Evolutionary conservation across 1,140 invertebrate genomes (phyloP).

Genomic region (Leptinotarsa lineolata): DNA sequence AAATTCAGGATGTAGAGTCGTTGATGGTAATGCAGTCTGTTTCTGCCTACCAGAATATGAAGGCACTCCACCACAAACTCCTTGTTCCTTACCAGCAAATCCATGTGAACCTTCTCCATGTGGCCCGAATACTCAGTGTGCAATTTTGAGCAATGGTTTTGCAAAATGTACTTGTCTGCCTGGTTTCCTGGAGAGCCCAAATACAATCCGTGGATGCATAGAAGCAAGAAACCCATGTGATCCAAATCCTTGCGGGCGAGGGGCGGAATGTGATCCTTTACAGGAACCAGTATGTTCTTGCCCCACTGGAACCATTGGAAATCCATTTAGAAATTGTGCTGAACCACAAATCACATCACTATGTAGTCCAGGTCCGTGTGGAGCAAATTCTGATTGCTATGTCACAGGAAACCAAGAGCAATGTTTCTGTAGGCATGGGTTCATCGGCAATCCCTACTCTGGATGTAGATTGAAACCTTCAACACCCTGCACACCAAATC

Average conservation of each 20-base stretch:
- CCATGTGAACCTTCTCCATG: constrained; percentile 85
- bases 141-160: constrained; percentile 78
- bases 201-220: constrained; percentile 82
- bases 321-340: constrained; percentile 75
- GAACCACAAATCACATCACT: constrained; percentile 63
- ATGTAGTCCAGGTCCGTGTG: constrained; percentile 79
- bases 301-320: constrained; percentile 73
- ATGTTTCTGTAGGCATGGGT: constrained; percentile 77
- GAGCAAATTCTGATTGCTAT: constrained; percentile 80
- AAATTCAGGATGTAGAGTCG: constrained; percentile 77
- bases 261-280: constrained; percentile 78
- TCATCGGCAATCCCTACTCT: constrained; percentile 71
- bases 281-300: constrained; percentile 80
- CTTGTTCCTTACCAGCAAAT: constrained; percentile 70
- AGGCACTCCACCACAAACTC: constrained; percentile 75
- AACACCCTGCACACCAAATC: constrained; percentile 73
- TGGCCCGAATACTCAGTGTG: constrained; percentile 85
- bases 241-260: constrained; percentile 78
- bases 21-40: constrained; percentile 72
- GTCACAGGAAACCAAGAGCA: constrained; percentile 72
- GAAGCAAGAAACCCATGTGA: constrained; percentile 78
- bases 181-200: constrained; percentile 83
- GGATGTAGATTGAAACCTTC: constrained; percentile 65
- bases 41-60: constrained; percentile 88
- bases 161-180: constrained; percentile 84